Percentiles rank a stretch among this genome's conserved stretches.
Conservation (phyloP, 2,797 vertebrate species). For the Decapterus maruadsi region DNA sequence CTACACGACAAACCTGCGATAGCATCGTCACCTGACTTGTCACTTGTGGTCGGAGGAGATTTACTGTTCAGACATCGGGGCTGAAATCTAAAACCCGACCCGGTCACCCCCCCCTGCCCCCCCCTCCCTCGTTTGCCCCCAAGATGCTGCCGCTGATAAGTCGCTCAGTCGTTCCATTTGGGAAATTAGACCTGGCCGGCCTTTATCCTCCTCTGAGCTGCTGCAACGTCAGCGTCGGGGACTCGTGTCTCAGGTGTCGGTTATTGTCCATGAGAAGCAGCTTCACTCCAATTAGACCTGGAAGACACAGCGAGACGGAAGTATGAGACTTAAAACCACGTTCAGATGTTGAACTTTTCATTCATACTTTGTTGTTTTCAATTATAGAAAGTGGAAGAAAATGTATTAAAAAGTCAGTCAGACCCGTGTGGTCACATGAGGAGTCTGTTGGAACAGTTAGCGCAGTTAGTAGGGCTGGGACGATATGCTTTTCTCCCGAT, state of each 20-base stretch:
- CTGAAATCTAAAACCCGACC: slow-evolving; percentile 68
- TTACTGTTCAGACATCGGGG: slow-evolving; percentile 46
- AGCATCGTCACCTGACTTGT: slow-evolving; percentile 46
- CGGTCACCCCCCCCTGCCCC: slow-evolving; percentile 34
- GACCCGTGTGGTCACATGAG: no score
- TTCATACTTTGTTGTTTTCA: no score
- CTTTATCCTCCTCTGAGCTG: slow-evolving; percentile 26
- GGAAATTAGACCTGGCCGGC: slow-evolving; percentile 53
- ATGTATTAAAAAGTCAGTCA: no score
- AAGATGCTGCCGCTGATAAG: slow-evolving; percentile 65
- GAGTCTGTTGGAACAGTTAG: no score
- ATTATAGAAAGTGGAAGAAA: no score
- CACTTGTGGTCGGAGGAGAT: slow-evolving; percentile 43
- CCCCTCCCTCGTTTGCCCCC: slow-evolving; percentile 37
- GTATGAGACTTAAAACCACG: no score
- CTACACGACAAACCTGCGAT: slow-evolving; percentile 40
- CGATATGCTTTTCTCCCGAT: no score
- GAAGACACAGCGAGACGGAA: neutral
- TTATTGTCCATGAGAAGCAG: slow-evolving; percentile 12
- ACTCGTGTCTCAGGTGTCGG: neutral
- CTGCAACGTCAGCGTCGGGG: neutral
- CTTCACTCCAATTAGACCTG: slow-evolving; percentile 2
- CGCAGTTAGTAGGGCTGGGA: no score
- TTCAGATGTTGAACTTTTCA: no score
- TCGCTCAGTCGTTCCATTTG: slow-evolving; percentile 50